These are phyloP conservation scores for Cephus sareptanus DNA, from an alignment of 2,888 invertebrate species.

Conservation along the genomic window DNA sequence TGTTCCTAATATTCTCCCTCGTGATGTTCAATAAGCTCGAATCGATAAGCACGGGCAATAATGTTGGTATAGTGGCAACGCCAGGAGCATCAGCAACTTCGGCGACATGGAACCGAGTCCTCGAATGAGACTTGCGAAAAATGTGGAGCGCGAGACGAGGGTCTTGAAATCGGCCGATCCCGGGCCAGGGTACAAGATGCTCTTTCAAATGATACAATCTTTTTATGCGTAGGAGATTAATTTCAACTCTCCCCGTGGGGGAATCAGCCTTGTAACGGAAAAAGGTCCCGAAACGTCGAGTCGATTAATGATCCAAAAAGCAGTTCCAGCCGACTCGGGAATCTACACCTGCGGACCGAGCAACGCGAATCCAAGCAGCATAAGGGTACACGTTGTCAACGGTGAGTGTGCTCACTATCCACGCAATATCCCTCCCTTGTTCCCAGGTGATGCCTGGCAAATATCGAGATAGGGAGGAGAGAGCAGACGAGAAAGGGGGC, in stretches of 20 bases:
- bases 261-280: slow-evolving; percentile 67
- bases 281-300: slow-evolving; percentile 67
- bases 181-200: not conserved
- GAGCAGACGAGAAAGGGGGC: no score
- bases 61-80: no score
- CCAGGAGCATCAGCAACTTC: no score
- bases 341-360: slow-evolving; percentile 67
- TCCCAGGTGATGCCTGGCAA: no score
- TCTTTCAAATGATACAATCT: not conserved
- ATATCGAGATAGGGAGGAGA: no score
- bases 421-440: no score
- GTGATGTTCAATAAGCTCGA: no score
- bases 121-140: not conserved
- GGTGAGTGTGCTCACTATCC: slow-evolving; percentile 70
- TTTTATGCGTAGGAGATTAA: slow-evolving; percentile 60
- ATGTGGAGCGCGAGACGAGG: not conserved
- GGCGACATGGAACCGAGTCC: no score
- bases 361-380: slow-evolving; percentile 79
- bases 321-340: slow-evolving; percentile 64
- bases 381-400: slow-evolving; percentile 86
- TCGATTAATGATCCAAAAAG: slow-evolving; percentile 66
- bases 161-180: no score
- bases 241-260: slow-evolving; percentile 68
- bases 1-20: not conserved
- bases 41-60: no score